phyloP scores from a whole-genome alignment of 2,888 invertebrate genomes.

The Mesoligia furuncula region DNA sequence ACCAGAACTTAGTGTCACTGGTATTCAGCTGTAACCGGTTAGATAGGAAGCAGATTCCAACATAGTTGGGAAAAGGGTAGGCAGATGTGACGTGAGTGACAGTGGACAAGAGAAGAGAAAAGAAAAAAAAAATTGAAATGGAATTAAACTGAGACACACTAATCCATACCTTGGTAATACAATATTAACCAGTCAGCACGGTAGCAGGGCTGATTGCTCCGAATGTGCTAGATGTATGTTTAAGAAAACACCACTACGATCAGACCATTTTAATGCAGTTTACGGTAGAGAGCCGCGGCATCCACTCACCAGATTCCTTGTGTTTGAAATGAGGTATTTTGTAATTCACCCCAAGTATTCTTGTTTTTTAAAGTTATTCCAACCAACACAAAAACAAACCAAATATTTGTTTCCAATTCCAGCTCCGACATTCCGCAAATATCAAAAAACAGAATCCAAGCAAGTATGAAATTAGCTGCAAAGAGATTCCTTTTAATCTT shows the following conservation, averaged over 20 bases:
- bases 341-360: not conserved
- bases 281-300: not conserved
- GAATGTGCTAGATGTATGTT: not conserved
- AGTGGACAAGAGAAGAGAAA: not conserved
- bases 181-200: not conserved
- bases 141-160: too few relatives aligned
- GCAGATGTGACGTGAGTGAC: not conserved
- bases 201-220: not conserved
- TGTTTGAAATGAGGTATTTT: not conserved
- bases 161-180: not conserved
- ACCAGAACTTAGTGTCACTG: too few relatives aligned
- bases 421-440: not conserved
- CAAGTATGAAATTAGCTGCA: constrained; percentile 20
- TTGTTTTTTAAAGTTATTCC: constrained; percentile 1
- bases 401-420: constrained; percentile 2
- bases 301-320: not conserved
- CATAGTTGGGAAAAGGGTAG: too few relatives aligned
- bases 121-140: too few relatives aligned
- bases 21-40: not conserved
- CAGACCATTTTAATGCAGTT: not conserved
- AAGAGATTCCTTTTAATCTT: constrained; percentile 47
- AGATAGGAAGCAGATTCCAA: not conserved
- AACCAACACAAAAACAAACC: not conserved
- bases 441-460: constrained; percentile 13
- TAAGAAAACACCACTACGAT: not conserved